Conservation (phyloP, 2,888 invertebrate species). For the Tetragonisca angustula region DNA sequence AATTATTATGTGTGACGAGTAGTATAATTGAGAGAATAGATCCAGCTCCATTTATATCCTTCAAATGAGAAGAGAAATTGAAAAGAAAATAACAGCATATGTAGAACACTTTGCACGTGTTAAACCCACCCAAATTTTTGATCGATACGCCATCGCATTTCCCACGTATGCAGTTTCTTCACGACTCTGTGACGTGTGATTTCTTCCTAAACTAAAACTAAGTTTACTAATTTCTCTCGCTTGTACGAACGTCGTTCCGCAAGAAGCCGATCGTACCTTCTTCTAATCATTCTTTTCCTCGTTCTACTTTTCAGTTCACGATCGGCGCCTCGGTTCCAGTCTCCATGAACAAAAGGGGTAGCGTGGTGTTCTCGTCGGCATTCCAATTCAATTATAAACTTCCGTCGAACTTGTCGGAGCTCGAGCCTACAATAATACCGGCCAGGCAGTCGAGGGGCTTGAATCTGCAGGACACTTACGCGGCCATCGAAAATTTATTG, state of each 20-base stretch:
- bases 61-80: no score
- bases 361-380: conserved; percentile 75
- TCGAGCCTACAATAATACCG: conserved; percentile 75
- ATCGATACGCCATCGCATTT: no score
- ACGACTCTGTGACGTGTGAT: no score
- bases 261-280: conserved; percentile 13
- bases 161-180: no score
- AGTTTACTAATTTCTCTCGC: background rate
- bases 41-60: no score
- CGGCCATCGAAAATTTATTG: conserved; percentile 76
- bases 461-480: conserved; percentile 77
- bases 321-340: conserved; percentile 79
- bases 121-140: no score
- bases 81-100: no score
- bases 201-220: no score
- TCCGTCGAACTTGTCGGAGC: conserved; percentile 80
- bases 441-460: conserved; percentile 75
- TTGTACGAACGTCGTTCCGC: conserved; percentile 14
- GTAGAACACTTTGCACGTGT: no score
- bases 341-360: conserved; percentile 76
- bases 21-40: no score
- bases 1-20: no score
- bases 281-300: background rate
- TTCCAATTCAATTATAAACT: conserved; percentile 82
- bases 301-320: conserved; percentile 73